Evolutionary conservation across 2,888 invertebrate species (phyloP), one percentile per base, ranked within the genome.

Genomic region (Drosophila histrio): DNA sequence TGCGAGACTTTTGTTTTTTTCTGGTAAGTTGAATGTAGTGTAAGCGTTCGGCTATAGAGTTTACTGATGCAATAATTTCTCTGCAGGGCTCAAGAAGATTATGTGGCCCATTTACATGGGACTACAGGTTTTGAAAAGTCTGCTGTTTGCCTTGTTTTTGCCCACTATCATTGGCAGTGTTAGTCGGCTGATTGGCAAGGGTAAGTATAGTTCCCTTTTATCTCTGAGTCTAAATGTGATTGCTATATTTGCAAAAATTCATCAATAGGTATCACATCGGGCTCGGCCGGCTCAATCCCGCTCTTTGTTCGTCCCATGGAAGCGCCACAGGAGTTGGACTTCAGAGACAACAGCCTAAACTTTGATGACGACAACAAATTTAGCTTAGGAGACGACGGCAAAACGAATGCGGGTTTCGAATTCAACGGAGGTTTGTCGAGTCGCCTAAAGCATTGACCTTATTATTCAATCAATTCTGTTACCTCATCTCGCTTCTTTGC

Each of bases 181-280:
- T 60, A 96, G 96, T 52, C 96, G 96, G 92, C 94, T 97, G 67
- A 94, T 96, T 61, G 96, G 96, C 59, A 97, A 97, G 94, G 96
- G 97, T 94, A 91, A 88, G 89, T 49, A 26, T 28, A 1, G 9
- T 7, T 22, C 22, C 13, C 30, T 21, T 21, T 28, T 30, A n/a
- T 47, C 11, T 13, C 5, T 15, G 30, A 13, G 7, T n/a, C 9
- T 4, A 9, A 36, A 24, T 24, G 6, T 5, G 28, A 17, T 49
- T 46, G 46, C 19, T n/a, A 21, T 7, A 28, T 4, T 9, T 47
- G 17, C 21, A 28, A 17, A 17, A n/a, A 8, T 49, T 54, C n/a
- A 19, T 74, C 44, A 67, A 9, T 24, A 92, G 92, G 92, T 26
- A 89, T 92, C 24, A 76, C 90, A 2, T 83, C 90, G 1, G 85